phyloP scores from a whole-genome alignment of 1,140 invertebrate species.

The Dermatophagoides farinae region DNA sequence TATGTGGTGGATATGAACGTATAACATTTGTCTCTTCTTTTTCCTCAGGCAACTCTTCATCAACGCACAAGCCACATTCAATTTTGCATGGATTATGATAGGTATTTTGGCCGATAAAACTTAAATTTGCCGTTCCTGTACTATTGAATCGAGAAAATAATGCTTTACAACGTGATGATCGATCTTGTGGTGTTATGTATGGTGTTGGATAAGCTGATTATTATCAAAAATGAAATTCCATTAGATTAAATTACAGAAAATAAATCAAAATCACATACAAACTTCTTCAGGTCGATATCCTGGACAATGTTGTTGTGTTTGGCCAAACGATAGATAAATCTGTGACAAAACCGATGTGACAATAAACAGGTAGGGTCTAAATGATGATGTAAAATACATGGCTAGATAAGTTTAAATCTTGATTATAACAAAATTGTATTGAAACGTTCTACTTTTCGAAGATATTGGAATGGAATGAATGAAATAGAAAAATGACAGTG shows the following conservation, averaged over 20 bases:
- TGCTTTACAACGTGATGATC: neutral
- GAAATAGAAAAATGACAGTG: no score
- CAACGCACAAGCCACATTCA: constrained; percentile 8
- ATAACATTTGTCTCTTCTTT: constrained; percentile 1
- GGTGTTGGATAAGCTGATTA: constrained; percentile 5
- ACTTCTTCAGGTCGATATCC: neutral
- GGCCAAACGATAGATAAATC: neutral
- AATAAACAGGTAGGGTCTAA: no score
- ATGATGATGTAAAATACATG: no score
- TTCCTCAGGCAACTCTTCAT: constrained; percentile 1
- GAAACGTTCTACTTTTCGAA: no score
- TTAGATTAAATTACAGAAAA: neutral
- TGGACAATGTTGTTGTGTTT: neutral
- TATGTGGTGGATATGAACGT: constrained; percentile 11
- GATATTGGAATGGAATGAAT: no score
- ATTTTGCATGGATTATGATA: constrained; percentile 12
- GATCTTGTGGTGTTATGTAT: neutral
- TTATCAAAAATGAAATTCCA: neutral
- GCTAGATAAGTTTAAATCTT: no score
- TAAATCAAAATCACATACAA: neutral
- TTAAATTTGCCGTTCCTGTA: constrained; percentile 1
- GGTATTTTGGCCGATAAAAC: constrained; percentile 8
- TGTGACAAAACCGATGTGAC: no score
- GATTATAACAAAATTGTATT: no score
- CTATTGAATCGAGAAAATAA: constrained; percentile 6